These are phyloP conservation scores for Muscidifurax raptorellus DNA, from an alignment of 1,140 invertebrate species.

Conservation along the genomic window DNA sequence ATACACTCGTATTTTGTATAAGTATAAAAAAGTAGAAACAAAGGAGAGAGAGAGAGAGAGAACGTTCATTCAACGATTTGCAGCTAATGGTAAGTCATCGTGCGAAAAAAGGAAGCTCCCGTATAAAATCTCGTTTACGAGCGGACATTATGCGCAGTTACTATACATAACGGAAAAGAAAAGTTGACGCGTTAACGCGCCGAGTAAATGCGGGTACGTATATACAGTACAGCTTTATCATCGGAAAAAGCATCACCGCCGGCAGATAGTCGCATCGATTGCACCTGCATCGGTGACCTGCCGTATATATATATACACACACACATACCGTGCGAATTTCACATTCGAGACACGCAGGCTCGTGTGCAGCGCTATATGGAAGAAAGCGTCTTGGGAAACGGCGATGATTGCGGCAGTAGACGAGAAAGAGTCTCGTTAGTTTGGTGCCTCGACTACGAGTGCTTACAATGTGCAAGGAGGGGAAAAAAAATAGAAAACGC, in stretches of 20 bases:
- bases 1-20: not conserved
- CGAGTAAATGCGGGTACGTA: no score
- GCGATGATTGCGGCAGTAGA: not conserved
- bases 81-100: no score
- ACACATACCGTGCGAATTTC: conserved; percentile 7
- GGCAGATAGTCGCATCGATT: conserved; percentile 1
- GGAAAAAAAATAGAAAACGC: not conserved
- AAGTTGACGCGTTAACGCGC: no score
- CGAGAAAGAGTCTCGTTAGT: conserved; percentile 11
- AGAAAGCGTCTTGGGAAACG: conserved; percentile 22
- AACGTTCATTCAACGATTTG: no score
- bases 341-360: not conserved
- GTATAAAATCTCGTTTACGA: no score
- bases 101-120: no score
- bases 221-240: not conserved
- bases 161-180: no score
- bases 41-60: no score
- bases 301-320: not conserved
- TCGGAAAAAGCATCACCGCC: not conserved
- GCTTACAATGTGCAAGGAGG: not conserved
- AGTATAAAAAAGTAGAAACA: no score
- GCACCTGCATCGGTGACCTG: not conserved
- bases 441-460: not conserved
- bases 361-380: not conserved
- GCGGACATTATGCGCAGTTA: no score